Percentiles rank a stretch among this genome's conserved stretches.
These are phyloP conservation scores for Drosophila anceps DNA, from an alignment of 2,888 invertebrate genomes.

Conservation along the genomic window DNA sequence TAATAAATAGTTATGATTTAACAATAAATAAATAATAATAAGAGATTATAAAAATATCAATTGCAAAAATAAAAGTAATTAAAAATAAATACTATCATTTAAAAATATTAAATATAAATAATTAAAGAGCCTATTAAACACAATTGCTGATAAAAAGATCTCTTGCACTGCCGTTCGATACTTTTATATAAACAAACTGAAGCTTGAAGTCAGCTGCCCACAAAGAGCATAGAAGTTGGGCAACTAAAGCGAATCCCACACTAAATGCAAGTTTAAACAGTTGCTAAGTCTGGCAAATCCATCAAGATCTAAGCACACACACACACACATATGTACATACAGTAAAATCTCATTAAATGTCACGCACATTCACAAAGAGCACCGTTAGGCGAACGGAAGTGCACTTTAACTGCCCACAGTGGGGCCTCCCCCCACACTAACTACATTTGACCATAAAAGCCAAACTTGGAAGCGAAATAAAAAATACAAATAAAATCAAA, in stretches of 20 bases:
- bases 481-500: conserved; percentile 21
- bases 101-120: neutral
- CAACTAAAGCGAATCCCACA: conserved; percentile 7
- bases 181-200: too few relatives aligned
- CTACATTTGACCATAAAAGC: conserved; percentile 45
- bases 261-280: conserved; percentile 1
- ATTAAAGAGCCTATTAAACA: neutral
- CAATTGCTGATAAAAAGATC: neutral
- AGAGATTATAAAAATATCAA: neutral
- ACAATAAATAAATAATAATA: neutral
- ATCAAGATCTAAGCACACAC: conserved; percentile 5
- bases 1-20: neutral
- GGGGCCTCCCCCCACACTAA: conserved; percentile 33
- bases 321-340: neutral
- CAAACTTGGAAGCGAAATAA: conserved; percentile 45
- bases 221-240: neutral
- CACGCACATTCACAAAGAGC: conserved; percentile 56
- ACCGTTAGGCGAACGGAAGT: conserved; percentile 74
- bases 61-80: neutral
- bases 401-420: conserved; percentile 70
- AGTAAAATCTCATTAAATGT: conserved; percentile 32
- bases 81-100: neutral
- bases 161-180: too few relatives aligned
- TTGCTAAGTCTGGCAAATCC: conserved; percentile 20
- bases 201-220: neutral